Percentiles rank a stretch among this genome's conserved stretches.
Conservation (phyloP, 2,113 vertebrate species). For the Drymodes brunneopygia region DNA sequence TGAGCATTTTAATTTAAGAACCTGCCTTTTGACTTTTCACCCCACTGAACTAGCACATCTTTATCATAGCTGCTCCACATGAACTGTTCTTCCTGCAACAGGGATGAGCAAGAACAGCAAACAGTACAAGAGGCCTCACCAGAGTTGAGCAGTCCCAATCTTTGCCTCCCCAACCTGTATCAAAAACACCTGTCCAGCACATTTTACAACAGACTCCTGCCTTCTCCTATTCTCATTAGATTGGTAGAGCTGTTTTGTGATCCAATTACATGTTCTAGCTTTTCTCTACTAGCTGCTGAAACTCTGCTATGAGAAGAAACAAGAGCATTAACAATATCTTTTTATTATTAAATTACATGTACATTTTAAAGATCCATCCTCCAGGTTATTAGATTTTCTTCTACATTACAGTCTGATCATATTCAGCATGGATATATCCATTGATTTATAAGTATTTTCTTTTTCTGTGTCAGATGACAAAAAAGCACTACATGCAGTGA, state of each 20-base stretch:
- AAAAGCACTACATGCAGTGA: not conserved
- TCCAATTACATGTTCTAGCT: rapidly evolving
- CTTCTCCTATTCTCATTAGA: not conserved
- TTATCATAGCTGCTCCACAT: not conserved
- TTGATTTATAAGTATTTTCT: rapidly evolving
- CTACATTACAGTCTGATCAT: not conserved
- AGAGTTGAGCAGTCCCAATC: not conserved
- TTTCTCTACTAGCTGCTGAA: not conserved
- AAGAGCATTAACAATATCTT: not conserved
- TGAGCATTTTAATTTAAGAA: not conserved
- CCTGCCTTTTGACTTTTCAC: not conserved
- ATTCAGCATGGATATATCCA: rapidly evolving
- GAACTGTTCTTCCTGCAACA: not conserved
- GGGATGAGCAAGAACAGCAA: not conserved
- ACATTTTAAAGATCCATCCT: not conserved
- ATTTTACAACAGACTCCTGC: not conserved
- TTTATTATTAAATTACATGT: not conserved
- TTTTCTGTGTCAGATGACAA: not conserved
- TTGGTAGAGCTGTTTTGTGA: not conserved
- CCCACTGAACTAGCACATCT: not conserved
- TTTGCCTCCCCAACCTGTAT: not conserved
- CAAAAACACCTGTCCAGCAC: not conserved
- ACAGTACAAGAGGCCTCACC: not conserved
- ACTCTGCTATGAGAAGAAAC: not conserved
- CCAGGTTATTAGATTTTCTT: not conserved